Base-by-base conservation (phyloP, 2,113 vertebrate genomes). In the Xenopus borealis region DNA sequence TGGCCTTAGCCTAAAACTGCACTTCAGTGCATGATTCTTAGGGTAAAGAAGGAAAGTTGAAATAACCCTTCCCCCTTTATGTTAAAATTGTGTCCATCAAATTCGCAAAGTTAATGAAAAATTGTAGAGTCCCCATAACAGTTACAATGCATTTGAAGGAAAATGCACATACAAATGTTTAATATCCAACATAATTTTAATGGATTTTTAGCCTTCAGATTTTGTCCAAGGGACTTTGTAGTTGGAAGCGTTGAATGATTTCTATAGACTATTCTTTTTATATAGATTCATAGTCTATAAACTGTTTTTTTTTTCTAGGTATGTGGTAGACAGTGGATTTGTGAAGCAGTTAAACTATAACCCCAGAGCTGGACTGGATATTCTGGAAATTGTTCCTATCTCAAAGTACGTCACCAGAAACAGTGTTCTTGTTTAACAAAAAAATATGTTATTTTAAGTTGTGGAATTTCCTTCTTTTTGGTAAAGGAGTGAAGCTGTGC, bases 311-410 rank as follows among this genome's bases (percentile, higher is more conserved):
- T 12, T 68, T 6, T 71, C 23, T 57, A 99, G 96, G 30, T 98
- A 97, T 3, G 95, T 99, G 16, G 89, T 98, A 18, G 97, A 99
- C 47, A 96, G 97, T 72, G 97, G 97, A 18, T 99, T 99, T 86
- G 97, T 99, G 82, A 99, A 99, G 83, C 97, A 99, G 79, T 82
- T 98, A 73, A 98, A 94, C 84, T 95, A 99, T 79, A 98, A 98
- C 67, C 95, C 96, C 1, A 88, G 95, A 63, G 93, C 97, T 78
- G 95, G 95, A 52, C 84, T 99, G 89, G 96, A 99, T 72, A 92
- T 95, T 69, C 84, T 98, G 83, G 96, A 98, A 78, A 95, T 99
- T 78, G 95, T 98, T 77, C 95, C 97, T 0, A 98, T 99, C 86
- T 97, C 96, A 81, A 97, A 98, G 97, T 99, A 75, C 93, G 96